phyloP scores from a whole-genome alignment of 2,113 vertebrate genomes.

The Conger conger region DNA sequence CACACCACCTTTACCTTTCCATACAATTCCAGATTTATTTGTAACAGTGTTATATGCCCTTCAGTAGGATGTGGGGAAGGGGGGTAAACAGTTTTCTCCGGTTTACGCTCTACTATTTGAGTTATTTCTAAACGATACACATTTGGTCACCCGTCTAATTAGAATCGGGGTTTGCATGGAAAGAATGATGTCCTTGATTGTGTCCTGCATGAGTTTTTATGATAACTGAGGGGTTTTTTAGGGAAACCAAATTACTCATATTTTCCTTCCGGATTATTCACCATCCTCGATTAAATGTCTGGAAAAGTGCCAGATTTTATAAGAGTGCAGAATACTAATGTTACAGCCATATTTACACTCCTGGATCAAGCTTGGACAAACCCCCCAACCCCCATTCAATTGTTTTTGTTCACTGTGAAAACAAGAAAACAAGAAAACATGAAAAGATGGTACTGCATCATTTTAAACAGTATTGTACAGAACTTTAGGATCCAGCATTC shows the following conservation, averaged over 20 bases:
- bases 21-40: constrained; percentile 5
- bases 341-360: too few species aligned
- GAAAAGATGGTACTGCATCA: too few species aligned
- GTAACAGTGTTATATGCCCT: constrained; percentile 27
- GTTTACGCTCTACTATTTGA: constrained; percentile 31
- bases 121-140: constrained; percentile 12
- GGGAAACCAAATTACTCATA: not conserved
- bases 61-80: constrained; percentile 34
- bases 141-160: constrained; percentile 31
- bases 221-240: constrained; percentile 5
- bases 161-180: constrained; percentile 13
- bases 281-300: too few species aligned
- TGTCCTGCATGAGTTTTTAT: not conserved
- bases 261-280: too few species aligned
- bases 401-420: too few species aligned
- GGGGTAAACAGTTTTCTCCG: constrained; percentile 36
- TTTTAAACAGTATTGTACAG: too few species aligned
- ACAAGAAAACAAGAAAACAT: too few species aligned
- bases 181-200: not conserved
- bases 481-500: too few species aligned
- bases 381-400: too few species aligned
- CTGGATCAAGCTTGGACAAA: too few species aligned
- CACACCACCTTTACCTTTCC: constrained; percentile 29
- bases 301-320: too few species aligned
- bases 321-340: too few species aligned